phyloP scores from a whole-genome alignment of 2,797 vertebrate species.

The Melanotaenia boesemani region DNA sequence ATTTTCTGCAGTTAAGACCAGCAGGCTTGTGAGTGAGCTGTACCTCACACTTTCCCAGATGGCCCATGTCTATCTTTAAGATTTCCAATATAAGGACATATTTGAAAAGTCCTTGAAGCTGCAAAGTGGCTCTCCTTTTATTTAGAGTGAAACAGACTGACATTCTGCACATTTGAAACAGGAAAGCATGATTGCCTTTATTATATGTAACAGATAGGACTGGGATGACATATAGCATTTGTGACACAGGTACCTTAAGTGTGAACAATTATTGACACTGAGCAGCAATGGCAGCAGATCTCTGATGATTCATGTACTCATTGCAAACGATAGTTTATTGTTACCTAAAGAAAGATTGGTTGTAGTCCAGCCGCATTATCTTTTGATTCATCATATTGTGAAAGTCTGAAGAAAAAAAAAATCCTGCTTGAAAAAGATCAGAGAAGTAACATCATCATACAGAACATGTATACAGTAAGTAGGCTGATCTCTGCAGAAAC shows the following conservation, averaged over 20 bases:
- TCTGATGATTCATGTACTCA: slow-evolving; percentile 13
- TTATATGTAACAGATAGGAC: neutral
- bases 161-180: slow-evolving; percentile 19
- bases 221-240: slow-evolving; percentile 12
- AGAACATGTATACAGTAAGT: neutral
- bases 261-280: slow-evolving; percentile 2
- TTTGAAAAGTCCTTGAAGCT: slow-evolving; percentile 28
- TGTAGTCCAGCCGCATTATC: neutral
- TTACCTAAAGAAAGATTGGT: neutral
- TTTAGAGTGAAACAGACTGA: neutral
- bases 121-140: slow-evolving; percentile 33
- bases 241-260: slow-evolving; percentile 5
- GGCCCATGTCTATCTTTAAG: slow-evolving; percentile 38
- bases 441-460: neutral
- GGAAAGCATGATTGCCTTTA: slow-evolving; percentile 16
- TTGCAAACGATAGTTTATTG: neutral
- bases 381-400: slow-evolving; percentile 10
- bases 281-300: slow-evolving; percentile 1
- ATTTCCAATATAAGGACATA: slow-evolving; percentile 26
- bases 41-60: slow-evolving; percentile 47
- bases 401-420: neutral
- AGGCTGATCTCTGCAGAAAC: slow-evolving; percentile 15
- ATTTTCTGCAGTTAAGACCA: slow-evolving; percentile 23
- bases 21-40: slow-evolving; percentile 22
- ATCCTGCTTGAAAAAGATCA: slow-evolving; percentile 6